These are phyloP conservation scores for Xiphophorus maculatus DNA, from an alignment of 2,113 vertebrate genomes.

Conservation along the genomic window DNA sequence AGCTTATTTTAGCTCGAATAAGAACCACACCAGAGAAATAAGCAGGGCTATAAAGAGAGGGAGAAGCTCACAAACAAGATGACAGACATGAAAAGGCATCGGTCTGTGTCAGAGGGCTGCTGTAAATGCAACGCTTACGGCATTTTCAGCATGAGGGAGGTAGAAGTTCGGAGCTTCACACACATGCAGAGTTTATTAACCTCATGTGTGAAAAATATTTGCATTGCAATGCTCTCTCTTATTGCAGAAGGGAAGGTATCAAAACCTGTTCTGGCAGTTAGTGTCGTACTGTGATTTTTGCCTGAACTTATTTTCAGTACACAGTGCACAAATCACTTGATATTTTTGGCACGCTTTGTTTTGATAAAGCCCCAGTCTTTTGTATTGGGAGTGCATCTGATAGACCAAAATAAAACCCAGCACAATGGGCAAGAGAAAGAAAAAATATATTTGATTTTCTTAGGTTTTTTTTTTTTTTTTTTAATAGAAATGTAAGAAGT, in stretches of 20 bases:
- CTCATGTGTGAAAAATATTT: conserved; percentile 10
- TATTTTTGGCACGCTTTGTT: background rate
- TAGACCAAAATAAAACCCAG: too few species aligned
- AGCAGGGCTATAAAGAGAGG: conserved; percentile 24
- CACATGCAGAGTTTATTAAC: conserved; percentile 19
- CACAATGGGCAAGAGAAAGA: too few species aligned
- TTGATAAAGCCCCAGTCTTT: background rate
- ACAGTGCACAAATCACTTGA: background rate
- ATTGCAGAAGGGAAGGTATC: background rate
- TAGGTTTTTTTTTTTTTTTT: too few species aligned
- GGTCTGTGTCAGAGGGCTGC: background rate
- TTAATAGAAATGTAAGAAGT: background rate
- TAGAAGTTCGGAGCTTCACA: background rate
- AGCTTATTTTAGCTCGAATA: conserved; percentile 7
- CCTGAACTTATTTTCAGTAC: too few species aligned
- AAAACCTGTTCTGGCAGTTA: background rate
- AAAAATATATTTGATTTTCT: background rate
- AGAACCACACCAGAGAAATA: conserved; percentile 7
- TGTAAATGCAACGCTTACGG: background rate
- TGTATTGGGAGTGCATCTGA: background rate
- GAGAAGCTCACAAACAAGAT: conserved; percentile 12
- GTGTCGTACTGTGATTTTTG: background rate
- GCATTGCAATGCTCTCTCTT: conserved; percentile 4
- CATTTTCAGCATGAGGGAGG: background rate
- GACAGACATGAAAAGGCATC: background rate